These are phyloP conservation scores for Hafferia zeledoni DNA, from an alignment of 2,797 vertebrate genomes.

Conservation along the genomic window DNA sequence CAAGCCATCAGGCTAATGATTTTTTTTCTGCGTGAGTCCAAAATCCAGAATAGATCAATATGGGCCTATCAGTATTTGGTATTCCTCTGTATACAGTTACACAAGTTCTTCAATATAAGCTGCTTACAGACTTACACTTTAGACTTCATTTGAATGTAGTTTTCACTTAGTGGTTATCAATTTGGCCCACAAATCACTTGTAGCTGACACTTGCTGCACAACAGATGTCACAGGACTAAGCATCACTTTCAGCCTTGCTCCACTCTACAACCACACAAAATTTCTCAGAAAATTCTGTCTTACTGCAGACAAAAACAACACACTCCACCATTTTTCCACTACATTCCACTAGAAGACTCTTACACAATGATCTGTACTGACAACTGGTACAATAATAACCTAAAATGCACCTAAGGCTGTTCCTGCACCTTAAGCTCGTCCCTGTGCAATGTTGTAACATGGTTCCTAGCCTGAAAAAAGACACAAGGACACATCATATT, in stretches of 20 bases:
- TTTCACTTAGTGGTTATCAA: neutral
- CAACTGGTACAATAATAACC: neutral
- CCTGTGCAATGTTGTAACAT: rapidly evolving
- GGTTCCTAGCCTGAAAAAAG: neutral
- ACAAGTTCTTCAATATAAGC: neutral
- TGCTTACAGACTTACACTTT: neutral
- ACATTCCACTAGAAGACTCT: neutral
- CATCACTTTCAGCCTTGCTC: neutral
- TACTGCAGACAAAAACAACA: neutral
- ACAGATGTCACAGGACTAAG: neutral
- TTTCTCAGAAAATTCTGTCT: neutral
- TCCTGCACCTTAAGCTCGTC: neutral
- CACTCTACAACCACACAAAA: neutral
- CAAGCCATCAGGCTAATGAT: neutral
- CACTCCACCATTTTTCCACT: neutral
- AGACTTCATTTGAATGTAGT: neutral
- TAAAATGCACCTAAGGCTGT: neutral
- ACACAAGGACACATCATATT: neutral
- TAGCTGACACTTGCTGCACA: neutral
- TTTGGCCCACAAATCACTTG: neutral
- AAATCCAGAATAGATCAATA: neutral
- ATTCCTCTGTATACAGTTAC: neutral
- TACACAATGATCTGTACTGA: neutral
- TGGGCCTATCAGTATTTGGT: neutral
- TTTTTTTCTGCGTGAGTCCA: neutral